Percentiles rank a stretch among this genome's conserved stretches.
phyloP scores from a whole-genome alignment of 2,888 invertebrate genomes.

The Cheilosia soror region DNA sequence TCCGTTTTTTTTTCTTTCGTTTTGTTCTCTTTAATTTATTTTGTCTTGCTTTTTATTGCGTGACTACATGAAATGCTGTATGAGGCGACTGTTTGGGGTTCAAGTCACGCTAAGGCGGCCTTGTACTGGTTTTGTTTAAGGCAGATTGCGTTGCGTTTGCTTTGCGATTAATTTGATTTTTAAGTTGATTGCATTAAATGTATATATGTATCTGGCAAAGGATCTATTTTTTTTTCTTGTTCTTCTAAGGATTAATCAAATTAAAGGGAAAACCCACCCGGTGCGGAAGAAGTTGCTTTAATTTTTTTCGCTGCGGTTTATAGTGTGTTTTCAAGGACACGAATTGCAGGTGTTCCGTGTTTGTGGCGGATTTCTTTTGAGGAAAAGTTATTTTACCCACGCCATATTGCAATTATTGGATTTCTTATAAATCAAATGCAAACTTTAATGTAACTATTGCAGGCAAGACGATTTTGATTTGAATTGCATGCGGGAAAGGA shows the following conservation, averaged over 20 bases:
- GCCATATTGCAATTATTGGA: constrained; percentile 23
- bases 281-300: constrained; percentile 9
- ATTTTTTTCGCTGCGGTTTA: constrained; percentile 6
- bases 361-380: constrained; percentile 4
- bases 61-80: constrained; percentile 61
- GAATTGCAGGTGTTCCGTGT: constrained; percentile 12
- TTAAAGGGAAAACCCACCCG: constrained; percentile 8
- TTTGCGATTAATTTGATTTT: constrained; percentile 68
- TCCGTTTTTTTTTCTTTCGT: background rate
- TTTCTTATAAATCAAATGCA: background rate
- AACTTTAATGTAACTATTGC: background rate
- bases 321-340: constrained; percentile 57
- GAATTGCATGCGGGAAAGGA: background rate
- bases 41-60: constrained; percentile 57
- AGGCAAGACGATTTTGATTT: background rate
- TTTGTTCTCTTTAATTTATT: constrained; percentile 37
- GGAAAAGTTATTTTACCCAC: constrained; percentile 17
- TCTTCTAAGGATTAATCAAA: constrained; percentile 64
- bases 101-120: constrained; percentile 69
- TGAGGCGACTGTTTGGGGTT: constrained; percentile 11
- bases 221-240: background rate
- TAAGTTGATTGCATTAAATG: constrained; percentile 61
- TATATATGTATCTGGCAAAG: constrained; percentile 27
- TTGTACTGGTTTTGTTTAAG: constrained; percentile 59
- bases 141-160: constrained; percentile 57